Percentiles rank a stretch among this genome's conserved stretches.
phyloP scores from a whole-genome alignment of 1,140 invertebrate species.

The Amphibalanus amphitrite region DNA sequence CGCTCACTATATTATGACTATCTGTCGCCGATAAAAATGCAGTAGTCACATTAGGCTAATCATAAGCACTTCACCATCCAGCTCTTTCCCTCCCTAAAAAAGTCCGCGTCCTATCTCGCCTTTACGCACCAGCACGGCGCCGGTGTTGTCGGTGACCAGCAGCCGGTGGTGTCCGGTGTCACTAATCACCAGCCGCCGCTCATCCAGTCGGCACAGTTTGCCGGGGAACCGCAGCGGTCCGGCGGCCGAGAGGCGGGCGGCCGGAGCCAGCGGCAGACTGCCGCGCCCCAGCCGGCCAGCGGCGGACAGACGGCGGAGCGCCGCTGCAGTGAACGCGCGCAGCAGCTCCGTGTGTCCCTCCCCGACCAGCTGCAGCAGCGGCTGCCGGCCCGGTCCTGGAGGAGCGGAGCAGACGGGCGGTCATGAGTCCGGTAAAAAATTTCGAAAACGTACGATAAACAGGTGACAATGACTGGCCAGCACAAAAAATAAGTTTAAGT shows the following conservation, averaged over 20 bases:
- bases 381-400: not conserved
- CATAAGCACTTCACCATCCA: too few species aligned
- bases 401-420: not conserved
- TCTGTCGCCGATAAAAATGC: too few species aligned
- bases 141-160: slow-evolving; percentile 9
- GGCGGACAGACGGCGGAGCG: slow-evolving; percentile 25
- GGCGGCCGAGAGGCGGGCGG: slow-evolving; percentile 6
- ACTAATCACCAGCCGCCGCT: slow-evolving; percentile 4
- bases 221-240: slow-evolving; percentile 5
- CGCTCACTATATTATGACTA: too few species aligned
- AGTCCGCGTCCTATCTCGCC: too few species aligned
- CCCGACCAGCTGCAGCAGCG: slow-evolving; percentile 55
- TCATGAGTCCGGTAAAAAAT: too few species aligned
- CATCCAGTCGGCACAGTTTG: not conserved
- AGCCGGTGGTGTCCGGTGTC: slow-evolving; percentile 13
- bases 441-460: too few species aligned
- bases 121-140: slow-evolving; percentile 10
- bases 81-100: too few species aligned
- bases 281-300: not conserved
- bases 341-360: slow-evolving; percentile 61
- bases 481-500: too few species aligned
- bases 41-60: too few species aligned
- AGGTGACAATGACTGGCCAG: too few species aligned
- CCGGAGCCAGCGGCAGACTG: slow-evolving; percentile 5
- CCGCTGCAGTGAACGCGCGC: slow-evolving; percentile 41